phyloP scores from a whole-genome alignment of 2,113 vertebrate genomes.

The Albula goreensis region DNA sequence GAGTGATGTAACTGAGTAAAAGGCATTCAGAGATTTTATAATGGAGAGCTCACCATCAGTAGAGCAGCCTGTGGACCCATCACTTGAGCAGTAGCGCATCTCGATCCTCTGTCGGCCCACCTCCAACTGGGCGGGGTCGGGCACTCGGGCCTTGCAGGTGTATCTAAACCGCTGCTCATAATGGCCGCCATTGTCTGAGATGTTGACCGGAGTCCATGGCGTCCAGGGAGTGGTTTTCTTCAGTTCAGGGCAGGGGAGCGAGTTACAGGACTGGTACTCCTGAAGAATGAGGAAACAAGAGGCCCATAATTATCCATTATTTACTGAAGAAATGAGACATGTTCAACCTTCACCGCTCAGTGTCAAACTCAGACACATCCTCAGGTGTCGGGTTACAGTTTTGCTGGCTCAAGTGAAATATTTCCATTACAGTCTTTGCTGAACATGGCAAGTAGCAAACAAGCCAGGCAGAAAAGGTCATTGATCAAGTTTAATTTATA shows the following conservation, averaged over 20 bases:
- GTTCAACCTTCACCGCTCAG: background rate
- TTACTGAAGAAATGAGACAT: constrained; percentile 7
- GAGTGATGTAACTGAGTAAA: background rate
- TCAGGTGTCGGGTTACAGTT: constrained; percentile 18
- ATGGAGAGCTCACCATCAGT: constrained; percentile 82
- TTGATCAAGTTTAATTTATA: constrained; percentile 62
- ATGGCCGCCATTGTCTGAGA: constrained; percentile 93
- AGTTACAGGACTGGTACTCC: constrained; percentile 96
- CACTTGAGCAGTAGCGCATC: constrained; percentile 96
- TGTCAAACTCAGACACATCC: constrained; percentile 19
- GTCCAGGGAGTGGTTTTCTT: constrained; percentile 98
- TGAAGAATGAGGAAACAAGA: constrained; percentile 43
- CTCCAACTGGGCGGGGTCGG: constrained; percentile 84
- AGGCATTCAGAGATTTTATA: background rate
- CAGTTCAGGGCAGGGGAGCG: constrained; percentile 84
- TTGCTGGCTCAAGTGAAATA: constrained; percentile 37
- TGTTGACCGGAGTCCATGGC: constrained; percentile 93
- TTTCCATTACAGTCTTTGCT: constrained; percentile 51
- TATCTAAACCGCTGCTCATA: constrained; percentile 95
- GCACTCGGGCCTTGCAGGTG: constrained; percentile 90
- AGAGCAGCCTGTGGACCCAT: constrained; percentile 89
- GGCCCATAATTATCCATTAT: background rate
- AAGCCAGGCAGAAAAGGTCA: constrained; percentile 55
- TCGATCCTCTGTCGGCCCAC: constrained; percentile 93
- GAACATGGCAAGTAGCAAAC: constrained; percentile 51